Evolutionary conservation across 1,140 invertebrate species (phyloP).

Genomic region (Saccostrea cuccullata): DNA sequence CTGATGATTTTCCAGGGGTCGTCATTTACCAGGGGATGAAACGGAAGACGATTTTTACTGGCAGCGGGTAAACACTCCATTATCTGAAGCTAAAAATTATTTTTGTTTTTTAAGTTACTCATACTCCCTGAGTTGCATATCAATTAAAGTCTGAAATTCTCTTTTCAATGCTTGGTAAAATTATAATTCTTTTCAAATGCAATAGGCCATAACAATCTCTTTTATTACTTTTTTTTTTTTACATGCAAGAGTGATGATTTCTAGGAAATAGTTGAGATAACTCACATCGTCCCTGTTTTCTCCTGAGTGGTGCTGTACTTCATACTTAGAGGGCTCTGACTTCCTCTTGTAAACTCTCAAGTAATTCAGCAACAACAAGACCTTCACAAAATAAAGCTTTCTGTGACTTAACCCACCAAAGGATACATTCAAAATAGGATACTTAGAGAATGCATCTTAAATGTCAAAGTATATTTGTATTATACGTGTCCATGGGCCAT

Average conservation of each 20-base stretch:
- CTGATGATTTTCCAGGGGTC: slow-evolving; percentile 73
- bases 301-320: slow-evolving; percentile 61
- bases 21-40: slow-evolving; percentile 67
- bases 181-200: no score
- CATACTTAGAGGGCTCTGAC: slow-evolving; percentile 66
- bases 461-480: no score
- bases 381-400: slow-evolving; percentile 55
- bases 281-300: slow-evolving; percentile 66
- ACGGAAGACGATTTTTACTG: slow-evolving; percentile 64
- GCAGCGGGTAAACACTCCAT: slow-evolving; percentile 57
- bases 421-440: no score
- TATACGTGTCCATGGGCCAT: no score
- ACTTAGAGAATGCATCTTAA: no score
- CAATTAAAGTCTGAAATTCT: no score
- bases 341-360: slow-evolving; percentile 66
- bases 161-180: no score
- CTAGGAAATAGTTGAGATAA: neutral
- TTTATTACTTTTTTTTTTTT: no score
- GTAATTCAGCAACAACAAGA: slow-evolving; percentile 65
- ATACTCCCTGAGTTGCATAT: no score
- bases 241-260: no score
- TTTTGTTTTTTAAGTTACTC: no score
- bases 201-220: no score
- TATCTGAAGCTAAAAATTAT: slow-evolving; percentile 43
- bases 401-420: neutral